Evolutionary conservation across 2,888 invertebrate genomes (phyloP).

Genomic region (Perithous albicinctus): DNA sequence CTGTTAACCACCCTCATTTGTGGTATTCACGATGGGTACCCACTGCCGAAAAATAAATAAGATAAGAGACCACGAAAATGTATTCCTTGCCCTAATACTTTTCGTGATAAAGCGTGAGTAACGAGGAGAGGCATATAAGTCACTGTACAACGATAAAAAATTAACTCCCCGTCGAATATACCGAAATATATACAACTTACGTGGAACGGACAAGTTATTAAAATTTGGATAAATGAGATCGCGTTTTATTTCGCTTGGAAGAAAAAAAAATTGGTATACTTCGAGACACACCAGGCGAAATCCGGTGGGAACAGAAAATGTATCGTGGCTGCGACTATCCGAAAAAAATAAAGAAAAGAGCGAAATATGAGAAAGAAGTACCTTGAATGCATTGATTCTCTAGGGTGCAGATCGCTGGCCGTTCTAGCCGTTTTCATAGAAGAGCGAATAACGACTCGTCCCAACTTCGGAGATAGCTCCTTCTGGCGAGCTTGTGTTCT

Average conservation of each 20-base stretch:
- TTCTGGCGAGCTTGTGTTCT: constrained; percentile 15
- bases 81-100: constrained; percentile 71
- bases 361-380: not conserved
- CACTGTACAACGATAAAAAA: constrained; percentile 26
- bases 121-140: constrained; percentile 60
- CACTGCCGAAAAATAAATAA: constrained; percentile 72
- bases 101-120: constrained; percentile 57
- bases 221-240: constrained; percentile 1
- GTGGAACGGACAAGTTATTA: not conserved
- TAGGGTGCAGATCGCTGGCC: not conserved
- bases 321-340: not conserved
- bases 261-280: not conserved
- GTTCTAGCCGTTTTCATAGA: constrained; percentile 16
- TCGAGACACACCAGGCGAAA: not conserved
- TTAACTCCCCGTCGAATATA: constrained; percentile 18
- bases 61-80: constrained; percentile 74
- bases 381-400: constrained; percentile 4
- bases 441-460: constrained; percentile 17
- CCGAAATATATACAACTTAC: not conserved
- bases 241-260: not conserved
- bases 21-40: constrained; percentile 30
- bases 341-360: not conserved
- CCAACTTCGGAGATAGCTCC: not conserved
- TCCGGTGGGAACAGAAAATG: not conserved
- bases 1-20: constrained; percentile 16